phyloP scores from a whole-genome alignment of 2,113 vertebrate genomes.

The Mellivora capensis region DNA sequence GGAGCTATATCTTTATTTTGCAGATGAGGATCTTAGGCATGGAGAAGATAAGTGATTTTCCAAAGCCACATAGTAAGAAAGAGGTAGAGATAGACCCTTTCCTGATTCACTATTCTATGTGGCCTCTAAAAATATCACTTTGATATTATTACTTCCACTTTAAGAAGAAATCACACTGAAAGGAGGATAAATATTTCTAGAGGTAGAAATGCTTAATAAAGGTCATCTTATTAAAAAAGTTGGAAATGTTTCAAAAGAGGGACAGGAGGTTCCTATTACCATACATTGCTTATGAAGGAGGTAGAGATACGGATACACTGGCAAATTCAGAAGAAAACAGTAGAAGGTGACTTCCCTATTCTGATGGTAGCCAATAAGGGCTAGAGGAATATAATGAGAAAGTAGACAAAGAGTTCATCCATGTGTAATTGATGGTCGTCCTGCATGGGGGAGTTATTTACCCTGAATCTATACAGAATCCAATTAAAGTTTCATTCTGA shows the following conservation, averaged over 20 bases:
- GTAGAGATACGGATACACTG: no score
- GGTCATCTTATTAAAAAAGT: neutral
- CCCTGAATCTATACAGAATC: neutral
- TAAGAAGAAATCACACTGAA: neutral
- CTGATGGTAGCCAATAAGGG: neutral
- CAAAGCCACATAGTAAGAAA: neutral
- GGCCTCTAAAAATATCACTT: neutral
- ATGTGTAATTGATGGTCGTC: no score
- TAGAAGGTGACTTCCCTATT: neutral
- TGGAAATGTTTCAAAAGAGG: neutral
- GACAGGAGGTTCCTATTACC: neutral
- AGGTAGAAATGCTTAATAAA: neutral
- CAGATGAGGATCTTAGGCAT: neutral
- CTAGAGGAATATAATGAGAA: neutral
- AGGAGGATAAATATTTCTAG: neutral
- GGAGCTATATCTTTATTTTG: neutral
- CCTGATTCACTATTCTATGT: neutral
- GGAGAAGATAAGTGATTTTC: neutral
- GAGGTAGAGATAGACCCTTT: neutral
- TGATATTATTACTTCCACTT: neutral
- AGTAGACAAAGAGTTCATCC: neutral
- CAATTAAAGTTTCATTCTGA: neutral
- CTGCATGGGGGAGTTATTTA: neutral
- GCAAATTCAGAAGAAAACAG: neutral
- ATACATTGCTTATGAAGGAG: neutral